Evolutionary conservation across 2,797 vertebrate species (phyloP).

Genomic region (Mus minutoides): DNA sequence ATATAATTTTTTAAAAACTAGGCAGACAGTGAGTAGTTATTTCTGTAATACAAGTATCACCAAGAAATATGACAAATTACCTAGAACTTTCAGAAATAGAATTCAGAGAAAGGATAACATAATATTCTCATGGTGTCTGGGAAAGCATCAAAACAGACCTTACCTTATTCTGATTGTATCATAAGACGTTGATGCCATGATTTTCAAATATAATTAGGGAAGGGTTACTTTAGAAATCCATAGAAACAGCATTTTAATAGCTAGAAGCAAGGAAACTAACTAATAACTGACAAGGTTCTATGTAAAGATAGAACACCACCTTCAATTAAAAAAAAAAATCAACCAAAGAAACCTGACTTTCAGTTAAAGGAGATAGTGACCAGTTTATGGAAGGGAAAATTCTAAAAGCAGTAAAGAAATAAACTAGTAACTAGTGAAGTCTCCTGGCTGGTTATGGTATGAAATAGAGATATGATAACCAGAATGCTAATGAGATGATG

Average conservation of each 20-base stretch:
- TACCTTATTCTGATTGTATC: not conserved
- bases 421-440: not conserved
- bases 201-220: not conserved
- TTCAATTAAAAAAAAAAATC: not conserved
- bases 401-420: not conserved
- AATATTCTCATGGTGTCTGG: not conserved
- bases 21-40: not conserved
- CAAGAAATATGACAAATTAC: not conserved
- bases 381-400: not conserved
- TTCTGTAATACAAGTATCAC: not conserved
- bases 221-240: not conserved
- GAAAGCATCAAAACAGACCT: not conserved
- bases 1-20: no score
- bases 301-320: not conserved
- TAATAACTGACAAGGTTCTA: not conserved
- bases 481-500: not conserved
- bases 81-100: not conserved
- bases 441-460: not conserved
- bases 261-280: not conserved
- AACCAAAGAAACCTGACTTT: not conserved
- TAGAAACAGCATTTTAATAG: not conserved
- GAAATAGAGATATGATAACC: not conserved
- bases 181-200: not conserved
- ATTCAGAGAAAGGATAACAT: not conserved
- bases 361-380: not conserved